Evolutionary conservation across 2,113 vertebrate genomes (phyloP), one percentile per base, ranked within the genome.

Genomic region (Phylloscopus trochiloides): DNA sequence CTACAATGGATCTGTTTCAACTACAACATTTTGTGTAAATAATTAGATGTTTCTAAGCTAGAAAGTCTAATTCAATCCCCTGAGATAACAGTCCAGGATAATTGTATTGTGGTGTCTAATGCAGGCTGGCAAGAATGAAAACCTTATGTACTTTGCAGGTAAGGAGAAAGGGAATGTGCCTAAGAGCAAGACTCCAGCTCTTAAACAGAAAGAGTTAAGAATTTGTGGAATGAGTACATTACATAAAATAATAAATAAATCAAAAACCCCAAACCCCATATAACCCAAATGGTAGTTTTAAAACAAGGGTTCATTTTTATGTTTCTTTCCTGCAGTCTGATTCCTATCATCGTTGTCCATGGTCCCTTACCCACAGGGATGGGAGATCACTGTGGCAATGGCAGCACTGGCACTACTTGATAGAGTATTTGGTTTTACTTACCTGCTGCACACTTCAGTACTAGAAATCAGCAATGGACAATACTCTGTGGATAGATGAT

Each of bases 31-130:
- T 87, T 85, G 32, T 86, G 67, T 79, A 92, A 91, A 95, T 83
- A 65, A 88, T 65, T 71, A 77, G 31, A 77, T 84, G 89, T 66
- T 88, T 83, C 38, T 88, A 74, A 94, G 63, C 42, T 86, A 42
- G 59, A 50, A 96, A 91, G 34, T 42, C 68, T 89, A 77, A 89
- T 87, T 96, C 42, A 74, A 14, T 95, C 80, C 77, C 73, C 26
- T 91, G 47, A 86, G 86, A 74, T 87, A 92, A 86, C 83, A 92
- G 83, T 71, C 10, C 72, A 55, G 59, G 48, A 84, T 80, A 80
- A 91, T 14, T 90, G 79, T 86, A 45, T 28, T 55, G 63, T 55
- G 84, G 31, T 63, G 55, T 70, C 84, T 63, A 68, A 86, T n/a
- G 40, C 50, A 88, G 63, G 47, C 63, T 94, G 75, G 67, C 75